Evolutionary conservation across 2,888 invertebrate genomes (phyloP), one percentile per base, ranked within the genome.

Genomic region (Acanthosepion esculentum): DNA sequence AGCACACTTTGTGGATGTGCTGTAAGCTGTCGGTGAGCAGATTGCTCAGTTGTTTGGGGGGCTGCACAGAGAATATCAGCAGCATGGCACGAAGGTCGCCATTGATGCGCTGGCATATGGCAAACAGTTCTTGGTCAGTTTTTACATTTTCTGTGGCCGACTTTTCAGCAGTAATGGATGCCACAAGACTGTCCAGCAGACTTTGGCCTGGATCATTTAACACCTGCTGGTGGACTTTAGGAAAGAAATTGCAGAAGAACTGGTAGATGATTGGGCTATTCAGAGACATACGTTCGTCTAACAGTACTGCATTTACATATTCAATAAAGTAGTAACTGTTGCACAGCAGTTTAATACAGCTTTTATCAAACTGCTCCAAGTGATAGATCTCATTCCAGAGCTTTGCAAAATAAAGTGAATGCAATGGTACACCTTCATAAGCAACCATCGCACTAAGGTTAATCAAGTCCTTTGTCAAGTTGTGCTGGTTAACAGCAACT

Each of bases 331-430:
- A 98, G 96, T 98, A 98, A 97, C 98, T 99, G 95, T 98, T 98
- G 94, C 98, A 98, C 95, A 99, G 98, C 98, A 99, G 98, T 95
- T 98, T 98, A 96, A 99, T 98, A 97, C 99, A 98, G 97, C 98
- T 98, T 94, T 98, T 98, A 96, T 98, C 98, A 95, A 98, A 98
- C 96, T 98, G 98, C 98, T 98, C 98, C 23, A 98, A 98, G 95
- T 98, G 98, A 96, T 98, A 98, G 94, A 99, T 98, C 97, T 99
- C 99, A 95, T 98, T 98, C 99, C 99, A 99, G 96, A 99, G 98
- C 96, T 99, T 98, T 33, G 99, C 99, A 97, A 99, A 99, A 97
- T 98, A 98, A 95, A 98, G 98, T 97, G 99, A 98, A 98, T 99
- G 98, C 95, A 99, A 98, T 3, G 99, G 99, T 92, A 98, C 98